Evolutionary conservation across 1,140 invertebrate species (phyloP).

Genomic region (Lamellibrachia luymesi): DNA sequence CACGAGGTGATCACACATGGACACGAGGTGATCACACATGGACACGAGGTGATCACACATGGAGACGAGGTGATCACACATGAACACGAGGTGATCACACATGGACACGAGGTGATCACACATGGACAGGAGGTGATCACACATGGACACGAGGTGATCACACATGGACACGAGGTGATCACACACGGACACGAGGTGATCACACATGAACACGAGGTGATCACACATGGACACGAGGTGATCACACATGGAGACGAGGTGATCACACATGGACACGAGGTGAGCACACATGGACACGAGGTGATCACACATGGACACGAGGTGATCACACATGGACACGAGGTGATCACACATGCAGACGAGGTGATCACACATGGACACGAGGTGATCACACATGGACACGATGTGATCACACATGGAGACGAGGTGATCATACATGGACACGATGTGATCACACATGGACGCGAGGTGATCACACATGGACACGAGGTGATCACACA

Average conservation of each 20-base stretch:
- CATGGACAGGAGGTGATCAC: too few relatives aligned
- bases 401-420: neutral
- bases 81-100: too few relatives aligned
- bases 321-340: neutral
- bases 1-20: neutral
- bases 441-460: too few relatives aligned
- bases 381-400: neutral
- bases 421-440: too few relatives aligned
- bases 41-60: neutral
- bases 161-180: neutral
- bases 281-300: neutral
- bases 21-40: neutral
- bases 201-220: too few relatives aligned
- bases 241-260: too few relatives aligned
- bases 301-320: neutral
- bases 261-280: neutral
- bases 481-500: neutral
- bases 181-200: neutral
- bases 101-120: neutral
- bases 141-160: neutral
- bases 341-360: too few relatives aligned
- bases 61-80: neutral
- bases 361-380: neutral
- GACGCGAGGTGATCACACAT: neutral
- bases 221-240: neutral